Percentiles rank a stretch among this genome's conserved stretches.
Evolutionary conservation across 2,113 vertebrate genomes (phyloP).

Genomic region (Hypanus sabinus): DNA sequence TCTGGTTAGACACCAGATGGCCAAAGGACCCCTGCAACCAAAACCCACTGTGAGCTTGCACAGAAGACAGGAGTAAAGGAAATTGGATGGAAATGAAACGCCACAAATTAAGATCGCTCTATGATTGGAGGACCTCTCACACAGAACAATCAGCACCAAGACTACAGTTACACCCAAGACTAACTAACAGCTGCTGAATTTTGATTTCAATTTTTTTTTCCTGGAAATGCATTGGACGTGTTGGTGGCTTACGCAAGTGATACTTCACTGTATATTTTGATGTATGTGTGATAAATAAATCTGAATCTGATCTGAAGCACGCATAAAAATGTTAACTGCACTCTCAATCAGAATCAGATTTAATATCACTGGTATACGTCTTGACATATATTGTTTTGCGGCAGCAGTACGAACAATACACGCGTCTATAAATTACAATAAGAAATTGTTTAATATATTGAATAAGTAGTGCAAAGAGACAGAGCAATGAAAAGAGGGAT

Average conservation of each 20-base stretch:
- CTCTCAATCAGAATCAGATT: too few species aligned
- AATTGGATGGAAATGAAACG: background rate
- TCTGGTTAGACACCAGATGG: background rate
- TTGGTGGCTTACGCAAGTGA: too few species aligned
- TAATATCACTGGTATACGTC: too few species aligned
- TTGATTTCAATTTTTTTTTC: background rate
- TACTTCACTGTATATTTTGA: too few species aligned
- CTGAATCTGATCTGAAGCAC: too few species aligned
- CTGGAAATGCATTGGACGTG: background rate
- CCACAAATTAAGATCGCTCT: background rate
- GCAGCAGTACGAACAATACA: too few species aligned
- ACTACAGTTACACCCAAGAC: background rate
- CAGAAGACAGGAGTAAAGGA: background rate
- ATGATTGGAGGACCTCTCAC: background rate
- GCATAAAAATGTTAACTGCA: background rate
- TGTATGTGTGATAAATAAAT: too few species aligned
- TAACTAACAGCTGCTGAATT: background rate
- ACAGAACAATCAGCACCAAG: background rate
- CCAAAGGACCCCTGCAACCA: background rate
- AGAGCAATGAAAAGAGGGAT: too few species aligned
- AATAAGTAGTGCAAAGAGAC: too few species aligned
- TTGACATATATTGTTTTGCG: too few species aligned
- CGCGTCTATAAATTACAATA: too few species aligned
- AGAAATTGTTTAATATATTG: too few species aligned
- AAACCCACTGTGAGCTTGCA: background rate